Evolutionary conservation across 2,113 vertebrate genomes (phyloP).

Genomic region (Arenaria interpres): DNA sequence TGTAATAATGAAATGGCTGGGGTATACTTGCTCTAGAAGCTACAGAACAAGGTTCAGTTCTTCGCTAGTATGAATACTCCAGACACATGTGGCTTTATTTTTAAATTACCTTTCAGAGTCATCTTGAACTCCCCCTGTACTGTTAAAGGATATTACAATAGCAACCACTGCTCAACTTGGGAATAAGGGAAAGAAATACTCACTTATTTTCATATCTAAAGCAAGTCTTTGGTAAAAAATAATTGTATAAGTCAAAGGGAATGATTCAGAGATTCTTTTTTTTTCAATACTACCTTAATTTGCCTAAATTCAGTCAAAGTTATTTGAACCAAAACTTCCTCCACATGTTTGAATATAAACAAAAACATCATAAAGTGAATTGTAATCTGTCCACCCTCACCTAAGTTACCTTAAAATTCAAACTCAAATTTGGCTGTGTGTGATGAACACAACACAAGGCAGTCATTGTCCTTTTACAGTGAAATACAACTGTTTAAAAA

Average conservation of each 20-base stretch:
- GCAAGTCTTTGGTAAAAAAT: background rate
- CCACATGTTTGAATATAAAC: background rate
- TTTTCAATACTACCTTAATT: background rate
- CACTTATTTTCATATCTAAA: background rate
- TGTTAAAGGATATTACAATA: background rate
- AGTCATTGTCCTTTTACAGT: background rate
- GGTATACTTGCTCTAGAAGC: background rate
- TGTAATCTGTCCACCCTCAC: background rate
- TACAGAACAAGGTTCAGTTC: background rate
- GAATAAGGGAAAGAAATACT: background rate
- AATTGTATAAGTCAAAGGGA: background rate
- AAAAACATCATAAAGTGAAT: background rate
- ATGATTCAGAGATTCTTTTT: background rate
- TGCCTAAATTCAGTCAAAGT: background rate
- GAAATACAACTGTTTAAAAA: background rate
- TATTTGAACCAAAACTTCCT: background rate
- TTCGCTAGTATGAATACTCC: background rate
- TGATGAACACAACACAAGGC: background rate
- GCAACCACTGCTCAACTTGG: background rate
- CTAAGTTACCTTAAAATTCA: background rate
- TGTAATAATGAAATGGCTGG: background rate
- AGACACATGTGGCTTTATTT: background rate
- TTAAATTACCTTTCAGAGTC: background rate
- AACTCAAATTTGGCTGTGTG: background rate
- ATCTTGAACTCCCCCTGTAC: background rate